Percentiles rank a stretch among this genome's conserved stretches.
These are phyloP conservation scores for Lasioglossum malachurum DNA, from an alignment of 2,888 invertebrate genomes.

Conservation along the genomic window DNA sequence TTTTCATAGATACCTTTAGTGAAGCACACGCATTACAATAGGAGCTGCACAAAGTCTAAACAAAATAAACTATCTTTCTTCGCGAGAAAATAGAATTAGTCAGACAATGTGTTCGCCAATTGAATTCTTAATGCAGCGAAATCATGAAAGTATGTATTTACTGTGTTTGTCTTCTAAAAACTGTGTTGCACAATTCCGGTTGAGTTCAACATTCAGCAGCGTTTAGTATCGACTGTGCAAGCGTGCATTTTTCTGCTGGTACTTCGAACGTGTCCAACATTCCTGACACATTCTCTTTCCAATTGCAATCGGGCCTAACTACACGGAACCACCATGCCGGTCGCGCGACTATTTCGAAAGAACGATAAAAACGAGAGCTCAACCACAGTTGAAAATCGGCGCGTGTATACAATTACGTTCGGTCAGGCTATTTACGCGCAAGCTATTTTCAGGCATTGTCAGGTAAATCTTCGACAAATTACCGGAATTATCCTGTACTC, in stretches of 20 bases:
- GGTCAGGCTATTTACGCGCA: not conserved
- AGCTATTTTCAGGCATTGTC: conserved; percentile 31
- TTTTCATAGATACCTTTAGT: too few relatives aligned
- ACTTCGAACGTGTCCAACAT: conserved; percentile 12
- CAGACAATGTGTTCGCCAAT: not conserved
- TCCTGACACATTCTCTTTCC: conserved; percentile 41
- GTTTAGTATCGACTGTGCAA: not conserved
- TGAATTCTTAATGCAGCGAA: not conserved
- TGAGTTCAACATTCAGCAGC: not conserved
- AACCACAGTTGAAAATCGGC: not conserved
- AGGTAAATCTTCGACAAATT: conserved; percentile 39
- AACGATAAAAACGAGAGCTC: conserved; percentile 46
- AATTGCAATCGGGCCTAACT: conserved; percentile 40
- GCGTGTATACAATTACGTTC: not conserved
- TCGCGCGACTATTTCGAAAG: conserved; percentile 45
- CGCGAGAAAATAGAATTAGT: not conserved
- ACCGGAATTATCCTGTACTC: conserved; percentile 8
- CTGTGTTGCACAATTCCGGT: not conserved
- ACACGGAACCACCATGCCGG: conserved; percentile 16
- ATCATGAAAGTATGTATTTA: not conserved
- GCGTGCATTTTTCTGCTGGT: not conserved
- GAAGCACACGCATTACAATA: too few relatives aligned
- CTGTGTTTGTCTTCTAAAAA: not conserved
- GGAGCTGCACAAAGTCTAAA: too few relatives aligned
- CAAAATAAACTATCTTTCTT: not conserved